Evolutionary conservation across 2,113 vertebrate species (phyloP).

Genomic region (Plestiodon gilberti): DNA sequence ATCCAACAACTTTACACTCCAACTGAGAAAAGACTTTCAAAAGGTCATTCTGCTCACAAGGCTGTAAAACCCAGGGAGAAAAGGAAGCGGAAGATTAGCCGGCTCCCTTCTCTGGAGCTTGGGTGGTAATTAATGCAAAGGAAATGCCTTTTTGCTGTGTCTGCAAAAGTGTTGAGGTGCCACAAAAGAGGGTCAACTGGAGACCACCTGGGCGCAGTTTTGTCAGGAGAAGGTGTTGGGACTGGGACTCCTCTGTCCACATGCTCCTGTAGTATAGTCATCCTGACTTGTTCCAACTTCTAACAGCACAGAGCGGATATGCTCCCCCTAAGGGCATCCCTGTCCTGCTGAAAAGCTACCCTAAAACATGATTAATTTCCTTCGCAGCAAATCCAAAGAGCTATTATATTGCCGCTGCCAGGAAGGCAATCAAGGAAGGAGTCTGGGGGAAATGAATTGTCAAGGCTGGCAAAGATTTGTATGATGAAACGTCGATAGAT

Average conservation of each 20-base stretch:
- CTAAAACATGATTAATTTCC: conserved; percentile 29
- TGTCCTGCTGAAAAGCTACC: conserved; percentile 1
- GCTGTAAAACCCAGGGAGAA: conserved; percentile 1
- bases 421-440: conserved; percentile 40
- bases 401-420: conserved; percentile 37
- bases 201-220: neutral
- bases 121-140: neutral
- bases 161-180: neutral
- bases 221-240: conserved; percentile 18
- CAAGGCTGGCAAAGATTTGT: conserved; percentile 38
- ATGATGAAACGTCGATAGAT: conserved; percentile 64
- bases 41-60: neutral
- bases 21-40: neutral
- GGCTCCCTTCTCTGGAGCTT: neutral
- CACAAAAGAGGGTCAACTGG: conserved; percentile 14
- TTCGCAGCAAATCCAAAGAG: conserved; percentile 22
- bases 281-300: neutral
- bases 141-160: conserved; percentile 5
- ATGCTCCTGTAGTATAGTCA: neutral
- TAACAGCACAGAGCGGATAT: conserved; percentile 10
- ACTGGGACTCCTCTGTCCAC: fast-evolving
- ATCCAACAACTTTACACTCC: neutral
- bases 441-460: conserved; percentile 59
- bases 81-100: neutral
- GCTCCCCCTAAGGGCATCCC: neutral